Percentiles rank a stretch among this genome's conserved stretches.
Evolutionary conservation across 2,113 vertebrate genomes (phyloP).

Genomic region (Solea solea): DNA sequence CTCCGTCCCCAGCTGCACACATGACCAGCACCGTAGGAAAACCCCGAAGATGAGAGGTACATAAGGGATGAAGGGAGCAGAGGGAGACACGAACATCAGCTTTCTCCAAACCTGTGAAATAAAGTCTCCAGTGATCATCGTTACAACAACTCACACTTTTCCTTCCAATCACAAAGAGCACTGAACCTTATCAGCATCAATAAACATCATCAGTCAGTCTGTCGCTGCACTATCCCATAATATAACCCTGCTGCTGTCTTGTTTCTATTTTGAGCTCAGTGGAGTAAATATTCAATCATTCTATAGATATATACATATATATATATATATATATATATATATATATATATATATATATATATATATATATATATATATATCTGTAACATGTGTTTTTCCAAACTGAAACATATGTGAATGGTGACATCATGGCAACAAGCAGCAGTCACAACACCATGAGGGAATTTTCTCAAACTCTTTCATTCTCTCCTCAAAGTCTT

Average conservation of each 20-base stretch:
- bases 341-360: background rate
- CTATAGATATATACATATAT: background rate
- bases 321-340: no score
- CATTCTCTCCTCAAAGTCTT: background rate
- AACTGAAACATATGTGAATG: constrained; percentile 20
- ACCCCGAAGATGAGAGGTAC: constrained; percentile 71
- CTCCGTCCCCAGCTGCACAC: constrained; percentile 82
- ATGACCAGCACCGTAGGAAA: constrained; percentile 78
- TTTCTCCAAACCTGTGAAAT: constrained; percentile 63
- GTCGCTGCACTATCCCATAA: background rate
- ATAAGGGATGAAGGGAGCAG: constrained; percentile 49
- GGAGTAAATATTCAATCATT: background rate
- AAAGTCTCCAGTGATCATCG: constrained; percentile 55
- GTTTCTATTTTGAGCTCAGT: background rate
- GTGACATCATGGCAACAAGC: constrained; percentile 19
- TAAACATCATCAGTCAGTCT: background rate
- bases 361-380: no score
- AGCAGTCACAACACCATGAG: constrained; percentile 4
- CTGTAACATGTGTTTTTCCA: background rate
- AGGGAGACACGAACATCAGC: constrained; percentile 58
- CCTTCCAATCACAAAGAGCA: background rate
- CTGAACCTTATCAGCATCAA: background rate
- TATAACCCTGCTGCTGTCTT: background rate
- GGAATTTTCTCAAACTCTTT: constrained; percentile 15
- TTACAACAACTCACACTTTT: constrained; percentile 19